Evolutionary conservation across 2,113 vertebrate species (phyloP).

Genomic region (Neolamprologus toae): DNA sequence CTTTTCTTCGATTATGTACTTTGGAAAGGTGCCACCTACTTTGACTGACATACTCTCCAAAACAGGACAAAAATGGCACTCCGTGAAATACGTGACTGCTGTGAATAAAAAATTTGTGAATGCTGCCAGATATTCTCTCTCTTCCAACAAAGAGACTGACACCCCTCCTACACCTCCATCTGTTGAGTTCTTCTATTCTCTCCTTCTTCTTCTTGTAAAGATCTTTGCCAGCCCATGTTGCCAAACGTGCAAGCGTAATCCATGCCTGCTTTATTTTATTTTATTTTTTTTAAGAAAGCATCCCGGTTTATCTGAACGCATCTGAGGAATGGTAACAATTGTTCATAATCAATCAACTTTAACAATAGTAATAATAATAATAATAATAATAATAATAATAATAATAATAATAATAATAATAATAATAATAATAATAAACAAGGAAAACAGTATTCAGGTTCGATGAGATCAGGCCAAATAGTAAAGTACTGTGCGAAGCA

Average conservation of each 20-base stretch:
- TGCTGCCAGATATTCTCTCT: neutral
- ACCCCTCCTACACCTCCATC: constrained; percentile 57
- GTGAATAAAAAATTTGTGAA: constrained; percentile 33
- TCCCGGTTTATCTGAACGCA: neutral
- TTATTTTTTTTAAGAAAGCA: neutral
- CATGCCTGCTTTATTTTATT: neutral
- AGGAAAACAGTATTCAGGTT: neutral
- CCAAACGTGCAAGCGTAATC: neutral
- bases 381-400: neutral
- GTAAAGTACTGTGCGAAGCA: neutral
- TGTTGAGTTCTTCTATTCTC: constrained; percentile 49
- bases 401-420: neutral
- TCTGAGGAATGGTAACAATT: neutral
- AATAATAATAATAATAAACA: neutral
- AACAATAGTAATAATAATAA: neutral
- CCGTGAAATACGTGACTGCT: constrained; percentile 10
- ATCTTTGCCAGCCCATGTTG: constrained; percentile 4
- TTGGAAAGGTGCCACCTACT: neutral
- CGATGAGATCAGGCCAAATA: neutral
- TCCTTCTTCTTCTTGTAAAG: constrained; percentile 33
- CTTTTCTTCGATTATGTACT: neutral
- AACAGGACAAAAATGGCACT: constrained; percentile 19
- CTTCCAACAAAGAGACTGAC: constrained; percentile 38
- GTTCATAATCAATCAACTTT: neutral
- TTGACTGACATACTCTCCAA: constrained; percentile 1